A percentile compares a stretch with the other conserved stretches of the same genome.
phyloP scores from a whole-genome alignment of 2,888 invertebrate species.

The Lasioglossum oenotherae region DNA sequence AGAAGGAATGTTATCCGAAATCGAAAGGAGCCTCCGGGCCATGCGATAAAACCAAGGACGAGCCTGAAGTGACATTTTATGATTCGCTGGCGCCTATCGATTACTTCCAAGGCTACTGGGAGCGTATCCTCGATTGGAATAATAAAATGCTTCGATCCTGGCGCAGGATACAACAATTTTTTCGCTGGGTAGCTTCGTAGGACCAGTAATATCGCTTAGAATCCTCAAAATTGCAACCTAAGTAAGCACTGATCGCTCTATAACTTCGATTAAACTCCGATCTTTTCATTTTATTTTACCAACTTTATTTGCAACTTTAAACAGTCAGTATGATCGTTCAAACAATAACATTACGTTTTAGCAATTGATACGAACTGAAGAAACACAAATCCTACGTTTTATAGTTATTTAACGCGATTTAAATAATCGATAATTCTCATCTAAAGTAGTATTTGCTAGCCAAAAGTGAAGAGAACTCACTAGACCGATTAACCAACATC shows the following conservation, averaged over 20 bases:
- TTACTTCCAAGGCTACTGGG: conserved; percentile 64
- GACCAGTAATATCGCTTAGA: neutral
- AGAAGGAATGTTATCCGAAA: conserved; percentile 69
- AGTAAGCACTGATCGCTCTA: neutral
- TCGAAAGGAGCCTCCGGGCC: conserved; percentile 66
- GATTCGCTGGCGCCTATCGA: conserved; percentile 42
- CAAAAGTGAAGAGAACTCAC: too few relatives aligned
- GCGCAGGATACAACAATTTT: neutral
- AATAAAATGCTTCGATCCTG: conserved; percentile 4
- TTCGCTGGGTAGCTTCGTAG: neutral
- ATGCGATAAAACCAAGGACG: neutral
- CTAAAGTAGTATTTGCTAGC: too few relatives aligned
- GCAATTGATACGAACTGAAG: neutral
- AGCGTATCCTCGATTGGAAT: conserved; percentile 19
- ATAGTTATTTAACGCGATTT: neutral
- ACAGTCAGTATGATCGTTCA: neutral
- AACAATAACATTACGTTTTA: neutral
- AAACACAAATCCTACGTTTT: neutral
- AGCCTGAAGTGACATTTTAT: conserved; percentile 67
- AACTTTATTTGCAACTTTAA: neutral
- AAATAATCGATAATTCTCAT: too few relatives aligned
- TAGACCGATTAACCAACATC: neutral
- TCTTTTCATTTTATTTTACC: neutral
- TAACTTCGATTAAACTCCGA: neutral
- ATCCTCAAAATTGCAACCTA: neutral